Conservation (phyloP, 2,113 vertebrate genomes). For the Opisthocomus hoazin region DNA sequence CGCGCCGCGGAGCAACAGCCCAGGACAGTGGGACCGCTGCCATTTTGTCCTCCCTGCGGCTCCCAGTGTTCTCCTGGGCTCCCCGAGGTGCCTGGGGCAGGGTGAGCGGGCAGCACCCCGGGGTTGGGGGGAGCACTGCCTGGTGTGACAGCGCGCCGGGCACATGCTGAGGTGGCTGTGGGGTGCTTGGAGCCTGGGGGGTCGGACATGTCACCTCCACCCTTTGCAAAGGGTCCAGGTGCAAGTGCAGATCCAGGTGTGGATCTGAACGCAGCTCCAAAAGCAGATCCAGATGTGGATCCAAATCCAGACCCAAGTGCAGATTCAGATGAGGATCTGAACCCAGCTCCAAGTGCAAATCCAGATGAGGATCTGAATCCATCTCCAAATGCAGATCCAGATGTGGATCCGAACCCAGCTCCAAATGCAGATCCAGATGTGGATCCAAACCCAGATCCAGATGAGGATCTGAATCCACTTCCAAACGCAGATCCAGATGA, state of each 20-base stretch:
- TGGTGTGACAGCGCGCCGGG: background rate
- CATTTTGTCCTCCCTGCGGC: constrained; percentile 23
- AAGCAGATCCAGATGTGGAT: background rate
- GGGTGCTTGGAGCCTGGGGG: background rate
- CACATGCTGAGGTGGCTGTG: background rate
- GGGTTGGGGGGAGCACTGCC: background rate
- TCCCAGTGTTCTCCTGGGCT: background rate
- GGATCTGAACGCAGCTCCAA: background rate
- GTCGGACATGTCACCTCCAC: background rate
- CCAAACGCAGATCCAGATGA: background rate
- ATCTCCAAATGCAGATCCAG: too few relatives aligned
- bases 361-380: too few relatives aligned
- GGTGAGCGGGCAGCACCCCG: background rate
- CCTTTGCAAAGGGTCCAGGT: background rate
- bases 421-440: background rate
- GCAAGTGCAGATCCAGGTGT: background rate
- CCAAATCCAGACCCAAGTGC: background rate
- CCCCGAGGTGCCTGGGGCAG: background rate
- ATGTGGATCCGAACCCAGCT: too few relatives aligned
- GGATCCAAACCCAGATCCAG: too few relatives aligned
- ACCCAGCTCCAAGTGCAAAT: too few relatives aligned
- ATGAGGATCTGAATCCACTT: background rate
- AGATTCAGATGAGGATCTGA: background rate
- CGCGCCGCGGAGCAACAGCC: background rate
- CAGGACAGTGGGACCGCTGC: constrained; percentile 2